Evolutionary conservation across 2,797 vertebrate genomes (phyloP).

Genomic region (Emydoidea blandingii): DNA sequence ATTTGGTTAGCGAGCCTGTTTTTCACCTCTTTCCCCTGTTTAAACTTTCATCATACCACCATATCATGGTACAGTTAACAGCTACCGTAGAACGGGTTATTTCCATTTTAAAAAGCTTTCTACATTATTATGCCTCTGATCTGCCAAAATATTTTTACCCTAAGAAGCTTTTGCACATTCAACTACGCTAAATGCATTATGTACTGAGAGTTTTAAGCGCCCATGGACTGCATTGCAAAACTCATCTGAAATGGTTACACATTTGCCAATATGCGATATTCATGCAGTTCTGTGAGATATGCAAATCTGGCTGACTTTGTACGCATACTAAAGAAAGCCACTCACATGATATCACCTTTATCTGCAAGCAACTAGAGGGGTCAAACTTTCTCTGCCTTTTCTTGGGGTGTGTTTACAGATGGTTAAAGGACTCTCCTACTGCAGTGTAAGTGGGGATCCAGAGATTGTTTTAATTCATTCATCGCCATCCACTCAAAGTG

Average conservation of each 20-base stretch:
- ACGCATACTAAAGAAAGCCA: not conserved
- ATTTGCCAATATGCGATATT: not conserved
- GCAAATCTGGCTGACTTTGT: not conserved
- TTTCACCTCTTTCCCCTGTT: not conserved
- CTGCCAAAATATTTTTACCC: not conserved
- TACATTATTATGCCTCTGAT: fast-evolving
- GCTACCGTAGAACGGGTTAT: not conserved
- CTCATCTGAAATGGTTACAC: fast-evolving
- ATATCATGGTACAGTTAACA: not conserved
- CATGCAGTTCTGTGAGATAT: fast-evolving
- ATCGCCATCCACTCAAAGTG: not conserved
- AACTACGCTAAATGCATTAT: not conserved
- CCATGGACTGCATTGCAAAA: not conserved
- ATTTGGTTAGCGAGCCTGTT: not conserved
- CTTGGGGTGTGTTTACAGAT: constrained; percentile 18
- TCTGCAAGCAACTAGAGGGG: not conserved
- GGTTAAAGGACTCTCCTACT: not conserved
- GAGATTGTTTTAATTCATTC: not conserved
- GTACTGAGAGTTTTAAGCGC: not conserved
- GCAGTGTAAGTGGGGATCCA: not conserved
- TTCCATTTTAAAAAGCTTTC: not conserved
- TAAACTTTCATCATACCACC: not conserved
- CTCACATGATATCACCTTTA: not conserved
- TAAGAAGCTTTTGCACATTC: not conserved
- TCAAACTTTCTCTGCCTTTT: constrained; percentile 34